Conservation (phyloP, 2,888 invertebrate genomes). For the Eucriotettix oculatus region DNA sequence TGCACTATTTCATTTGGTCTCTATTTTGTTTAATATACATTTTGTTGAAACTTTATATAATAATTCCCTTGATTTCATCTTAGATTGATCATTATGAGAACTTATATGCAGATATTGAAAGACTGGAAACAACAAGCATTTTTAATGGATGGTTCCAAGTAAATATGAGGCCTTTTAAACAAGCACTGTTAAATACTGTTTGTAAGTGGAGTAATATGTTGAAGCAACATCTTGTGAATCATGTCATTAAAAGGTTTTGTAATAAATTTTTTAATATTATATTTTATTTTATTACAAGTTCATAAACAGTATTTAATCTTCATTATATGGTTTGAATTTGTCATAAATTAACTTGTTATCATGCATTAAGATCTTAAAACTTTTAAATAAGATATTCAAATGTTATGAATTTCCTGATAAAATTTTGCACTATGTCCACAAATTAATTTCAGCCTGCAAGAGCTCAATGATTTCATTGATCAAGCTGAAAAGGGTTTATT, state of each 20-base stretch:
- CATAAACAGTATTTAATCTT: too few species aligned
- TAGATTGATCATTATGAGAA: slow-evolving; percentile 4
- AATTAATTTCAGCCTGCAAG: slow-evolving; percentile 18
- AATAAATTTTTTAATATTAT: too few species aligned
- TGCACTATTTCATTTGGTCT: too few species aligned
- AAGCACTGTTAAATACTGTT: slow-evolving; percentile 63
- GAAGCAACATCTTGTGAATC: slow-evolving; percentile 68
- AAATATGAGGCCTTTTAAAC: slow-evolving; percentile 63
- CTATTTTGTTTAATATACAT: too few species aligned
- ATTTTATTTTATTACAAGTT: too few species aligned
- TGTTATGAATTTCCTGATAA: too few species aligned
- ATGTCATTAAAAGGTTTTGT: slow-evolving; percentile 49
- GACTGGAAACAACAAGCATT: slow-evolving; percentile 44
- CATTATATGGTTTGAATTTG: too few species aligned
- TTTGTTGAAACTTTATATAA: too few species aligned
- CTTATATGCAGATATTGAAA: neutral
- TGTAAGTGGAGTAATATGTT: slow-evolving; percentile 80
- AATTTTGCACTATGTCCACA: neutral
- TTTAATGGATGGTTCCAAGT: slow-evolving; percentile 67
- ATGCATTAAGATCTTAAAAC: too few species aligned
- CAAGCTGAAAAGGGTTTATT: slow-evolving; percentile 56
- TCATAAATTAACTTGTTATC: too few species aligned
- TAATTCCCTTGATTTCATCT: neutral
- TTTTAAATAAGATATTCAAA: too few species aligned
- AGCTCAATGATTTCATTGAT: slow-evolving; percentile 59